These are phyloP conservation scores for Chaetophractus vellerosus DNA, from an alignment of 2,797 vertebrate species.

Conservation along the genomic window DNA sequence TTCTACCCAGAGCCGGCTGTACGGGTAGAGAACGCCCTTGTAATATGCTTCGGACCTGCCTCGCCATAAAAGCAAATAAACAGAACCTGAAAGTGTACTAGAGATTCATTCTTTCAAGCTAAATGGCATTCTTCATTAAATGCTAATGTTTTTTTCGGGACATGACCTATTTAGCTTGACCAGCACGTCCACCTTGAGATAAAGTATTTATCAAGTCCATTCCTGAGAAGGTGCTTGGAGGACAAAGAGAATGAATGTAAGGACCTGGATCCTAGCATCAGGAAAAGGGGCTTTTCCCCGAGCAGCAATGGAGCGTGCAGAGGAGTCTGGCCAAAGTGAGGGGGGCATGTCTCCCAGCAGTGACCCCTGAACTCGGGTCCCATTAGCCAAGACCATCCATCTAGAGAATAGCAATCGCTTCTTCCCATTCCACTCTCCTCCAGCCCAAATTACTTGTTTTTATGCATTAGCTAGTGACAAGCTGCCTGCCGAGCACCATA, in stretches of 20 bases:
- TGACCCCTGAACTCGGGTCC: too few relatives aligned
- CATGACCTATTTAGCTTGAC: background rate
- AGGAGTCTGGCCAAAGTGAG: background rate
- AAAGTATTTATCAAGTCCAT: background rate
- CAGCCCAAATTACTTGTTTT: background rate
- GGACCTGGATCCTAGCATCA: background rate
- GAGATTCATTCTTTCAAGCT: background rate
- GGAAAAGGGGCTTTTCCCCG: background rate
- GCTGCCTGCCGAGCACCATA: background rate
- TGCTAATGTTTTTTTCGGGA: background rate
- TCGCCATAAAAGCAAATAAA: background rate
- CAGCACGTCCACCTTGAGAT: background rate
- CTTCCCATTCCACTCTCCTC: too few relatives aligned
- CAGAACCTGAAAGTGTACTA: background rate
- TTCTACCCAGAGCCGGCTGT: background rate
- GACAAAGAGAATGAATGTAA: background rate
- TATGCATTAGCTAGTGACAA: background rate
- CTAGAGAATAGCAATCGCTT: background rate
- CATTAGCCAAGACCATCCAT: background rate
- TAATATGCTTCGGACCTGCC: background rate
- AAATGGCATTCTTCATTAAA: background rate
- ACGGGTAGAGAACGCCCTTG: too few relatives aligned
- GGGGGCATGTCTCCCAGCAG: too few relatives aligned
- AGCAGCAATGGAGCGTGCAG: background rate
- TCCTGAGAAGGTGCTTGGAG: background rate